Conservation (phyloP, 1,140 invertebrate genomes). For the Drosophila chauvacae region DNA sequence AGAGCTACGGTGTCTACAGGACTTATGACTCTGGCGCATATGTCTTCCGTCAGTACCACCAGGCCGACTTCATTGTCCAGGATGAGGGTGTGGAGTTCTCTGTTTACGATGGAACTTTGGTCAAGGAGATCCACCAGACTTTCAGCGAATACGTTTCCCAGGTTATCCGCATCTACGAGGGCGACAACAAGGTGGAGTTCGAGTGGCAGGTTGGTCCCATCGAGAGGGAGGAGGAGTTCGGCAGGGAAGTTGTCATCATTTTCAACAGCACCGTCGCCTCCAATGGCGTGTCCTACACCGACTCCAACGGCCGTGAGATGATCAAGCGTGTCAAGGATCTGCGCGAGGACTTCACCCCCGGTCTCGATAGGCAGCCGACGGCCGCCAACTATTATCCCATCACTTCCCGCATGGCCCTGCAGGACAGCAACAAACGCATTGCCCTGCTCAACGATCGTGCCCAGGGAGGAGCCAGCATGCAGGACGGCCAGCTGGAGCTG, state of each 20-base stretch:
- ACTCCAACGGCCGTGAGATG: constrained; percentile 96
- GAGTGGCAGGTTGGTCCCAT: constrained; percentile 98
- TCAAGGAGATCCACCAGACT: constrained; percentile 93
- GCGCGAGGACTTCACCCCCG: constrained; percentile 90
- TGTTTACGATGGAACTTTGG: constrained; percentile 87
- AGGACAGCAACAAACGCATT: constrained; percentile 85
- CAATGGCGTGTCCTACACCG: constrained; percentile 93
- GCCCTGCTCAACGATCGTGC: constrained; percentile 93
- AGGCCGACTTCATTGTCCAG: constrained; percentile 73
- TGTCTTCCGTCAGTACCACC: constrained; percentile 91
- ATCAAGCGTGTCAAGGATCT: constrained; percentile 90
- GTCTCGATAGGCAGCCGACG: constrained; percentile 88
- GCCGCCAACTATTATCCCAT: constrained; percentile 97
- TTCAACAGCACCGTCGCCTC: constrained; percentile 89
- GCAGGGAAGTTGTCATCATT: constrained; percentile 93
- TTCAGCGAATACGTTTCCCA: constrained; percentile 92
- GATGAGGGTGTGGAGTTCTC: constrained; percentile 85
- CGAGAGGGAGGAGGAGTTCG: constrained; percentile 89
- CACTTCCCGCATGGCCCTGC: constrained; percentile 91
- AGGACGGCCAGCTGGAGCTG: constrained; percentile 90
- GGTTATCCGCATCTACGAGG: constrained; percentile 90
- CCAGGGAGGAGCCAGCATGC: constrained; percentile 93
- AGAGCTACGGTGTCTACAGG: constrained; percentile 92
- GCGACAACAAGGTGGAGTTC: constrained; percentile 90
- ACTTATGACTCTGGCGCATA: constrained; percentile 93